These are phyloP conservation scores for Pelmatolapia mariae DNA, from an alignment of 2,113 vertebrate genomes.

Conservation along the genomic window DNA sequence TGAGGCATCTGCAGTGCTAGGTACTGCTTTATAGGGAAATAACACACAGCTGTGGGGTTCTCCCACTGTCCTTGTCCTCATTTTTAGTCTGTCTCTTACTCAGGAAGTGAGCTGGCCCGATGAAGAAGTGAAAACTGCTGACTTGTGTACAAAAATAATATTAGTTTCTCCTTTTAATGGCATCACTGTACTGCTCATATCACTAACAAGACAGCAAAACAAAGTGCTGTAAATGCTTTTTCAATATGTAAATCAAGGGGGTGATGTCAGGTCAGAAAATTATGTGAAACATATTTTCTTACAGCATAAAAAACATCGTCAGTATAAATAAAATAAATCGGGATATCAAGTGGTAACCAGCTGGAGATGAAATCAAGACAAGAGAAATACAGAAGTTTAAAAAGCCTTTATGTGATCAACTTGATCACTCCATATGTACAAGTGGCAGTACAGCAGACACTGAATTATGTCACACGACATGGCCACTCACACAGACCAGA, in stretches of 20 bases:
- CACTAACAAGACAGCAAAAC: neutral
- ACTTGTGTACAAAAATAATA: neutral
- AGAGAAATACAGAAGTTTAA: neutral
- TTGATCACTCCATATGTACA: neutral
- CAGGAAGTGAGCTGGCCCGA: slow-evolving; percentile 43
- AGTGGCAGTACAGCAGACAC: neutral
- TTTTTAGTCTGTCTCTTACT: neutral
- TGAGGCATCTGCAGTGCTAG: neutral
- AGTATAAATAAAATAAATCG: neutral
- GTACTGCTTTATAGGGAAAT: neutral
- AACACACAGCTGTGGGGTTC: neutral
- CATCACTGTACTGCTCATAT: neutral
- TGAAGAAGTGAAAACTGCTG: slow-evolving; percentile 70
- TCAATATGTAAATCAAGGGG: neutral
- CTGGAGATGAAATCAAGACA: neutral
- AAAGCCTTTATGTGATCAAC: neutral
- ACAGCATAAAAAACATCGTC: neutral
- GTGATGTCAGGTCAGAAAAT: neutral
- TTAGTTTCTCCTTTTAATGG: neutral
- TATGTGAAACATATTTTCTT: neutral
- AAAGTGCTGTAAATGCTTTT: neutral
- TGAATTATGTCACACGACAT: neutral
- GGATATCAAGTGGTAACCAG: neutral
- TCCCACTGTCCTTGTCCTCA: neutral
- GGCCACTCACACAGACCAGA: slow-evolving; percentile 17